Evolutionary conservation across 2,113 vertebrate species (phyloP), one percentile per base, ranked within the genome.

Genomic region (Etheostoma cragini): DNA sequence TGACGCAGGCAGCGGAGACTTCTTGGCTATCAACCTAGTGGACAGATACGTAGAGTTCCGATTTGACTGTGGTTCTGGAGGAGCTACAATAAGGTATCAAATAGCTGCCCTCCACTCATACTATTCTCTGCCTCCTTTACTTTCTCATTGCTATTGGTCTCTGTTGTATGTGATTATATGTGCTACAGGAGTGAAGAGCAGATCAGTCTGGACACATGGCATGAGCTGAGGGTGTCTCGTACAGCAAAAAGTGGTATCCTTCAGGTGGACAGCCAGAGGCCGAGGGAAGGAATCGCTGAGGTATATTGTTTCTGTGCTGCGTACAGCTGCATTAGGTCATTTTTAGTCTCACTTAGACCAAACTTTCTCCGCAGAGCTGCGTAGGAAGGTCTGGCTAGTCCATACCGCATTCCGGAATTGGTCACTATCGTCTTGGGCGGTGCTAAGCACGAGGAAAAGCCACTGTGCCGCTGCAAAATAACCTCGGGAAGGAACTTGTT

Each of bases 11-110:
- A 99, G 97, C 78, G 96, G 94, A 47, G 98, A 99, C 85, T 99
- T 98, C 85, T 90, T 99, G 81, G 96, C 97, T 42, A 93, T 99
- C 85, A 96, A 77, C 72, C 87, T 99, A 91, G 95, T 93, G 60
- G 93, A 91, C 47, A 91, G 96, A 90, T 96, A 96, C 0, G 94
- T 99, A 87, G 97, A 99, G 87, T 97, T 99, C 93, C 96, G 96
- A 85, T 99, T 99, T 13, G 98, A 99, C 94, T 99, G 98, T 11
- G 98, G 98, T 67, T 99, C 98, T 6, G 98, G 98, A 62, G 96
- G 95, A 0, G 94, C 96, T 8, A 70, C 96, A 2, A 97, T 99
- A 92, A 97, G 98, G 98, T 98, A 90, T 90, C 46, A 16, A 19
- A 76, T 35, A 26, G 19, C 35, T 49, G 17, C 10, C 16, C 38